Percentiles rank a stretch among this genome's conserved stretches.
Evolutionary conservation across 2,113 vertebrate species (phyloP).

Genomic region (Heloderma charlesbogerti): DNA sequence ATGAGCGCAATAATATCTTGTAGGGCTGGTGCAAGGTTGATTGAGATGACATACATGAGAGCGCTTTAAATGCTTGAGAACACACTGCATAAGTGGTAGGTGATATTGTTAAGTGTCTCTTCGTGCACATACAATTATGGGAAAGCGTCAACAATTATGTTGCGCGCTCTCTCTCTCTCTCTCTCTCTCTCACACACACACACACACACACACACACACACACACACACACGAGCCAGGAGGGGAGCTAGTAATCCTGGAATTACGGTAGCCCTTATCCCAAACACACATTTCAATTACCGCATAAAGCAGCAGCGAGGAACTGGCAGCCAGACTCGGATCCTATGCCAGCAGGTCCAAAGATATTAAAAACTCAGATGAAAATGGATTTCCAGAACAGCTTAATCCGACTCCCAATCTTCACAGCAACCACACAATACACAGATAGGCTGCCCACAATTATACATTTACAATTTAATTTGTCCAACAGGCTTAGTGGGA

Average conservation of each 20-base stretch:
- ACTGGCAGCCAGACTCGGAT: conserved; percentile 38
- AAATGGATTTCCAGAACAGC: conserved; percentile 59
- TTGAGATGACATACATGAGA: background rate
- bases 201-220: too few species aligned
- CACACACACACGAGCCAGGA: background rate
- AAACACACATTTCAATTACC: conserved; percentile 30
- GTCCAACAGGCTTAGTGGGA: conserved; percentile 52
- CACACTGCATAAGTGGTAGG: background rate
- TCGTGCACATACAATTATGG: background rate
- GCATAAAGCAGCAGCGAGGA: conserved; percentile 8
- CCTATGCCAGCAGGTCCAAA: conserved; percentile 44
- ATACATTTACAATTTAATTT: conserved; percentile 66
- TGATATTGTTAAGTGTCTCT: background rate
- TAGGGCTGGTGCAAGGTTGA: background rate
- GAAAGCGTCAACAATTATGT: too few species aligned
- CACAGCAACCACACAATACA: conserved; percentile 20
- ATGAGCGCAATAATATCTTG: background rate
- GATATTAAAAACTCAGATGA: conserved; percentile 63
- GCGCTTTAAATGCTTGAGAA: background rate
- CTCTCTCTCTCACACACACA: background rate
- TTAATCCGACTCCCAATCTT: conserved; percentile 57
- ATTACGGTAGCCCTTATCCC: conserved; percentile 37
- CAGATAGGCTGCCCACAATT: conserved; percentile 45
- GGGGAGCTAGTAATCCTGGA: conserved; percentile 13
- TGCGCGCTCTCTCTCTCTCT: background rate